Evolutionary conservation across 2,888 invertebrate genomes (phyloP), one percentile per base, ranked within the genome.

Genomic region (Dynastes hyllus): DNA sequence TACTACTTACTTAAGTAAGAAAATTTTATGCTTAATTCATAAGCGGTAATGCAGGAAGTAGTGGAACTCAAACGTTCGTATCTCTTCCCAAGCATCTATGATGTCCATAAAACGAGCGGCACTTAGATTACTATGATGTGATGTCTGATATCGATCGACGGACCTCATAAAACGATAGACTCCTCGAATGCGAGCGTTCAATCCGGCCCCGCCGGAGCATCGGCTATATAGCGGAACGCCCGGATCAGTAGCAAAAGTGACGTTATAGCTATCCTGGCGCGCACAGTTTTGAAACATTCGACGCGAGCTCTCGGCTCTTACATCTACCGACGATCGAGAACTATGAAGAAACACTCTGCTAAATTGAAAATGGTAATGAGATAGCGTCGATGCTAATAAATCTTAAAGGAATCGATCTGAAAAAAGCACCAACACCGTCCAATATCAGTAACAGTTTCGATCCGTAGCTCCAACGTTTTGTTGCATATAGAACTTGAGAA

Each of bases 321-420:
- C 84, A 85, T 84, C 84, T 83, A 83, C 84, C 55, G 71, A 85
- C 85, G 84, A 86, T 86, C 81, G 84, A 80, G 82, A 84, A 85
- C 84, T 86, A 85, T 85, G 86, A 85, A 85, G 84, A 84, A 87
- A 87, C 87, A 88, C 87, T 88, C 85, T 83, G 84, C 86, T 83
- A 87, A 87, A 88, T 88, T 88, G 87, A 87, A 88, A 88, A 88
- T 88, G 87, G 87, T 88, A 88, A 88, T 88, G 87, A 87, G 87
- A 86, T 86, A 84, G 85, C 83, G 84, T 86, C 85, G 84, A 82
- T 83, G 86, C 84, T 85, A 85, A 88, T 87, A 88, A 87, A 87
- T 87, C 86, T 84, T 82, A 77, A 80, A 76, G 32, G 65, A 79
- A 79, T 80, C 78, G 82, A 81, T 83, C 78, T 69, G 71, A 80